These are phyloP conservation scores for Erithacus rubecula DNA, from an alignment of 2,797 vertebrate genomes.

Conservation along the genomic window DNA sequence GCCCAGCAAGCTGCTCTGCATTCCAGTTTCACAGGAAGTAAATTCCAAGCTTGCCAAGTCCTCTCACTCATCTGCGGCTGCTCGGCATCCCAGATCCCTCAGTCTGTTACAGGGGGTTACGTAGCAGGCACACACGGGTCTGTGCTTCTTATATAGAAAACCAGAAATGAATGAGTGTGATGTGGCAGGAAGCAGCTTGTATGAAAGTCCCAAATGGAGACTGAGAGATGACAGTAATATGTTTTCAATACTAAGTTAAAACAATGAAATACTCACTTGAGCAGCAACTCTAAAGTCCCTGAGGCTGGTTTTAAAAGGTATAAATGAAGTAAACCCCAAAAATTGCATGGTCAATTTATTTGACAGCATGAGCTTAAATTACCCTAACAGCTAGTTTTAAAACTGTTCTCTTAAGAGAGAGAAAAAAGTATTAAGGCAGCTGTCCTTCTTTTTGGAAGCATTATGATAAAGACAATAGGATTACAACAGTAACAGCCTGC, in stretches of 20 bases:
- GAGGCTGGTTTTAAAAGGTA: slow-evolving; percentile 25
- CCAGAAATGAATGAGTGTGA: slow-evolving; percentile 12
- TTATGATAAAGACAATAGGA: background rate
- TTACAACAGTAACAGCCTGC: background rate
- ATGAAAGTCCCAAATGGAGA: background rate
- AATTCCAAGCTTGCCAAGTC: background rate
- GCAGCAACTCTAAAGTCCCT: background rate
- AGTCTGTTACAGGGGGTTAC: background rate
- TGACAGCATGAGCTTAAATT: slow-evolving; percentile 36
- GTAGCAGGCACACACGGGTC: background rate
- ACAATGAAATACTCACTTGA: slow-evolving; percentile 2
- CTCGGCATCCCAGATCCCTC: background rate
- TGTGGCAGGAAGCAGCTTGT: slow-evolving; percentile 40
- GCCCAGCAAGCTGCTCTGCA: background rate
- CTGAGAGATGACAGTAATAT: background rate
- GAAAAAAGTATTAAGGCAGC: background rate
- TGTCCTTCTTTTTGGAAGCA: slow-evolving; percentile 36
- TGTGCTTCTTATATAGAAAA: background rate
- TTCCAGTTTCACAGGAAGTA: slow-evolving; percentile 46
- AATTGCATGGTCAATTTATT: slow-evolving; percentile 50
- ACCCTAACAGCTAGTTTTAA: slow-evolving; percentile 39
- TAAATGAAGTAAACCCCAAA: slow-evolving; percentile 49
- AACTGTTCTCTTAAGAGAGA: background rate
- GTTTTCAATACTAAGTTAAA: slow-evolving; percentile 14
- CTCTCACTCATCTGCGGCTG: background rate